phyloP scores from a whole-genome alignment of 2,113 vertebrate genomes.

The Gallinago jamesoni region DNA sequence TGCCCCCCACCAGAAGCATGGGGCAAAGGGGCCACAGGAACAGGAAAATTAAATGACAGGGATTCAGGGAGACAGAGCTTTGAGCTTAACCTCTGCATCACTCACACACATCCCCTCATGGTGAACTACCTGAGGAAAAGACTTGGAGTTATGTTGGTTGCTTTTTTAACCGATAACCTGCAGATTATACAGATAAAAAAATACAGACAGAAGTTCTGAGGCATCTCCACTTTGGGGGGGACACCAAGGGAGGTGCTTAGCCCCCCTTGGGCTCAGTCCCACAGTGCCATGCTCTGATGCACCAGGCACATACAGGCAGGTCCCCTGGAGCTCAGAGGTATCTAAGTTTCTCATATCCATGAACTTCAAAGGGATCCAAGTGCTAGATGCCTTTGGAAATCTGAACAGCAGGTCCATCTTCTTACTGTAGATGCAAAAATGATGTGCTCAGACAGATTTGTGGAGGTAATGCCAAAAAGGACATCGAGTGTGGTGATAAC shows the following conservation, averaged over 20 bases:
- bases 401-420: background rate
- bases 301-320: background rate
- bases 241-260: background rate
- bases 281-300: background rate
- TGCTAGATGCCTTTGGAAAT: background rate
- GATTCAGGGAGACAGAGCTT: background rate
- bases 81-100: background rate
- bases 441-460: background rate
- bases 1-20: background rate
- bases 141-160: background rate
- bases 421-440: background rate
- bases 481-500: background rate
- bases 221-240: background rate
- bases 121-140: background rate
- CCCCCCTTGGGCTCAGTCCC: background rate
- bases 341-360: background rate
- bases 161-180: background rate
- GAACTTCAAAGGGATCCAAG: background rate
- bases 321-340: background rate
- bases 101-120: background rate
- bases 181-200: background rate
- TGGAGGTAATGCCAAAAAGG: background rate
- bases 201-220: background rate
- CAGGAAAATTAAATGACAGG: background rate
- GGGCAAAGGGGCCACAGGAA: background rate